Evolutionary conservation across 2,888 invertebrate species (phyloP).

Genomic region (Hedya salicella): DNA sequence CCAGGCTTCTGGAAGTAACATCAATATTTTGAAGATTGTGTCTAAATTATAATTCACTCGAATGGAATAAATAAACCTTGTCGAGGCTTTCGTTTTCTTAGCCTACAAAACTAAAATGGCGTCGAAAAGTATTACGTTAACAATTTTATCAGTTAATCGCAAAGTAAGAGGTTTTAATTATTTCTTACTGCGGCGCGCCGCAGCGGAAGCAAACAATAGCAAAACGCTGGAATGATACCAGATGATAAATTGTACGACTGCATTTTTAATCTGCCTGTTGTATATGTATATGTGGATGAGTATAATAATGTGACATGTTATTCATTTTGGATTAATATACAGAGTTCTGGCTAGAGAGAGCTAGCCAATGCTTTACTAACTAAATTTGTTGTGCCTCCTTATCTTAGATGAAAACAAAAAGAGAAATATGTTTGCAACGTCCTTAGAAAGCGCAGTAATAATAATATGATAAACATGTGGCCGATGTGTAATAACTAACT

Average conservation of each 20-base stretch:
- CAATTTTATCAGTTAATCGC: constrained; percentile 28
- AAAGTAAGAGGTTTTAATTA: constrained; percentile 40
- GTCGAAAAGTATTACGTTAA: constrained; percentile 20
- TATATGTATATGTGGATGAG: neutral
- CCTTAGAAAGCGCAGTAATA: too few relatives aligned
- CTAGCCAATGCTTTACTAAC: too few relatives aligned
- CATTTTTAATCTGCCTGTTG: constrained; percentile 11
- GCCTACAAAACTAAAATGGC: constrained; percentile 7
- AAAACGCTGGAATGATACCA: constrained; percentile 22
- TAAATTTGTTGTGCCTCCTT: too few relatives aligned
- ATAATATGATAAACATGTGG: too few relatives aligned
- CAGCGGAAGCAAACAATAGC: constrained; percentile 38
- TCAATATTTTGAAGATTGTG: too few relatives aligned
- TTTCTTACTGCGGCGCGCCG: neutral
- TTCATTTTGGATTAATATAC: too few relatives aligned
- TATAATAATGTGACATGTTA: neutral
- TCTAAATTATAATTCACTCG: too few relatives aligned
- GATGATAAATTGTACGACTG: constrained; percentile 25
- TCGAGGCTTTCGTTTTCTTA: constrained; percentile 16
- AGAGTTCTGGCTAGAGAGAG: too few relatives aligned
- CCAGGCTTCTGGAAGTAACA: too few relatives aligned
- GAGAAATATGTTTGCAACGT: too few relatives aligned
- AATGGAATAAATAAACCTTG: neutral
- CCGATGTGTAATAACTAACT: too few relatives aligned
- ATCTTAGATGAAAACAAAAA: too few relatives aligned